Conservation (phyloP, 2,888 invertebrate species). For the Folsomia candida region DNA sequence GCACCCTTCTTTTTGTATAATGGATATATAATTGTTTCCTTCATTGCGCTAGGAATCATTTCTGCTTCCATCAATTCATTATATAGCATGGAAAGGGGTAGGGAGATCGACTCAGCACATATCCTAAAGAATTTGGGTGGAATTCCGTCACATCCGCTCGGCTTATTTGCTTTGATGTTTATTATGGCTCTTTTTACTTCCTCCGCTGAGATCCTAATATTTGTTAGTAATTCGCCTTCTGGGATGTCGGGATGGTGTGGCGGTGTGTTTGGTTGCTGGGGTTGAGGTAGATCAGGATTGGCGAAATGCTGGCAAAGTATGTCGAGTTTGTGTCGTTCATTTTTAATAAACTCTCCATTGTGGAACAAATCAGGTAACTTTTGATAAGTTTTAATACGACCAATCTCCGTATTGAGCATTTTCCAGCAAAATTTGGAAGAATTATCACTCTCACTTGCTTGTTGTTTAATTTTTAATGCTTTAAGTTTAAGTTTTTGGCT, state of each 20-base stretch:
- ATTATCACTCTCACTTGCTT: too few relatives aligned
- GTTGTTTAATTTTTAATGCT: too few relatives aligned
- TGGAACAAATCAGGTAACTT: background rate
- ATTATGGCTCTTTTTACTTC: background rate
- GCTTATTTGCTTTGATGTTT: background rate
- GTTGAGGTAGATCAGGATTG: background rate
- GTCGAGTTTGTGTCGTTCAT: background rate
- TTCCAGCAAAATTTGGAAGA: background rate
- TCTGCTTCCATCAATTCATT: background rate
- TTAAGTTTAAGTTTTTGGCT: too few relatives aligned
- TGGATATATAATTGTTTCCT: background rate
- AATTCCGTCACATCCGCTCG: background rate
- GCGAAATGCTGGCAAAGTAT: background rate
- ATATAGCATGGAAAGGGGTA: background rate
- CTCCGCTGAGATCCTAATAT: background rate
- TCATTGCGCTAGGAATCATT: background rate
- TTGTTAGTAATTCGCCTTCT: background rate
- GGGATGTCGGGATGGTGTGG: background rate
- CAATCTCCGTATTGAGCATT: background rate
- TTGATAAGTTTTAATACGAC: background rate
- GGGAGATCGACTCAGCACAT: background rate
- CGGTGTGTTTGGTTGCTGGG: background rate
- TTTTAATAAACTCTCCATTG: background rate
- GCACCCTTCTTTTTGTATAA: constrained; percentile 1
- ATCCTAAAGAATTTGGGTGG: background rate